phyloP scores from a whole-genome alignment of 2,888 invertebrate species.

The Epirrita christyi region DNA sequence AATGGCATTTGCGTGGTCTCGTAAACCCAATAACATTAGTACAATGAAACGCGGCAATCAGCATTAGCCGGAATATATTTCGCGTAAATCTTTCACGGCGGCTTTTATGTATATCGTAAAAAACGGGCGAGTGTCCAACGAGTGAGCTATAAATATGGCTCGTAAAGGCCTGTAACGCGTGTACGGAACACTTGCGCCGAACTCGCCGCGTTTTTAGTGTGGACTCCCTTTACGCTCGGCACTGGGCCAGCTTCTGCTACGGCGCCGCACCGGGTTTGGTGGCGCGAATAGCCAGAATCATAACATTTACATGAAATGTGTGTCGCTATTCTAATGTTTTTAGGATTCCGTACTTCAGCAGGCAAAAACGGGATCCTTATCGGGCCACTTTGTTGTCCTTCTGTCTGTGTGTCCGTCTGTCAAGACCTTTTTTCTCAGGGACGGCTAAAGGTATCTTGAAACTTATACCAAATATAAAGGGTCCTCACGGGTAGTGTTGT shows the following conservation, averaged over 20 bases:
- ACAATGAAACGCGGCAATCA: conserved; percentile 67
- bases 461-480: too few species aligned
- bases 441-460: too few species aligned
- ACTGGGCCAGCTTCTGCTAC: not conserved
- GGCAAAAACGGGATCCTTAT: too few species aligned
- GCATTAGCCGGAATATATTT: conserved; percentile 82
- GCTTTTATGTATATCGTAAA: conserved; percentile 84
- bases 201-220: conserved; percentile 19
- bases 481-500: too few species aligned
- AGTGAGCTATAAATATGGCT: conserved; percentile 76
- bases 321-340: too few species aligned
- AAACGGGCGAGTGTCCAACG: conserved; percentile 76
- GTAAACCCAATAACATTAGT: conserved; percentile 60
- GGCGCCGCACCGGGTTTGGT: not conserved
- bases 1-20: conserved; percentile 33
- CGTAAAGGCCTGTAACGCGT: conserved; percentile 60
- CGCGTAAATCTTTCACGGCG: conserved; percentile 81
- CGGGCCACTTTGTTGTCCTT: too few species aligned
- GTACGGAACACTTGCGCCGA: conserved; percentile 28
- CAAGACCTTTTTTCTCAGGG: too few species aligned
- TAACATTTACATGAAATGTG: too few species aligned
- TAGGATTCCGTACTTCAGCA: too few species aligned
- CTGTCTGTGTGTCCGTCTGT: too few species aligned
- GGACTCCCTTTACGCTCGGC: conserved; percentile 16
- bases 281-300: too few species aligned